These are phyloP conservation scores for Agelas oroides DNA, from an alignment of 37 sponge, comb jelly and placozoan genomes.

Conservation along the genomic window DNA sequence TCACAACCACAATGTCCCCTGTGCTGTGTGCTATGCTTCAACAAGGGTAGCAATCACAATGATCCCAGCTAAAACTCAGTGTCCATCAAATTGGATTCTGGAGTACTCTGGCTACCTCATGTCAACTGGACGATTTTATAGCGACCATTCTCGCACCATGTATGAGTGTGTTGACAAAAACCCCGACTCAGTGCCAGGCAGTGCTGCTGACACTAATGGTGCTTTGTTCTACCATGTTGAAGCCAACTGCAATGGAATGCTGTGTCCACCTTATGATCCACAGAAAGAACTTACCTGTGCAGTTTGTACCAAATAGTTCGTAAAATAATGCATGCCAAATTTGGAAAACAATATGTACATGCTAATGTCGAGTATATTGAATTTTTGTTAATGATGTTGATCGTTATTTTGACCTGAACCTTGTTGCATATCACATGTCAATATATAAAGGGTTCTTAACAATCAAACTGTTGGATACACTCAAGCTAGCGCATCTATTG, in stretches of 20 bases:
- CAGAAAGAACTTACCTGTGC: conserved; percentile 61
- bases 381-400: no score
- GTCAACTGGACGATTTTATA: background rate
- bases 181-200: conserved; percentile 24
- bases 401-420: no score
- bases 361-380: no score
- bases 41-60: conserved; percentile 19
- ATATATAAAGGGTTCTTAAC: no score
- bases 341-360: no score
- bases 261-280: conserved; percentile 48
- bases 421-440: no score
- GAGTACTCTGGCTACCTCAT: conserved; percentile 68
- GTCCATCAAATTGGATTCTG: conserved; percentile 50
- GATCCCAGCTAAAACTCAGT: conserved; percentile 42
- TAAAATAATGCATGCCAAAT: no score
- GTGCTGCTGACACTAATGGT: conserved; percentile 27
- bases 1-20: conserved; percentile 35
- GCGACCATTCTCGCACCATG: conserved; percentile 22
- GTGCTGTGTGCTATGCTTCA: conserved; percentile 63
- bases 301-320: conserved; percentile 68
- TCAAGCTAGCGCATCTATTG: no score
- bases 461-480: no score
- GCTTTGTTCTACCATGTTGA: conserved; percentile 54
- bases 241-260: conserved; percentile 46
- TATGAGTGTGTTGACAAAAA: conserved; percentile 58